Evolutionary conservation across 2,113 vertebrate species (phyloP), one percentile per base, ranked within the genome.

Genomic region (Cavia porcellus): DNA sequence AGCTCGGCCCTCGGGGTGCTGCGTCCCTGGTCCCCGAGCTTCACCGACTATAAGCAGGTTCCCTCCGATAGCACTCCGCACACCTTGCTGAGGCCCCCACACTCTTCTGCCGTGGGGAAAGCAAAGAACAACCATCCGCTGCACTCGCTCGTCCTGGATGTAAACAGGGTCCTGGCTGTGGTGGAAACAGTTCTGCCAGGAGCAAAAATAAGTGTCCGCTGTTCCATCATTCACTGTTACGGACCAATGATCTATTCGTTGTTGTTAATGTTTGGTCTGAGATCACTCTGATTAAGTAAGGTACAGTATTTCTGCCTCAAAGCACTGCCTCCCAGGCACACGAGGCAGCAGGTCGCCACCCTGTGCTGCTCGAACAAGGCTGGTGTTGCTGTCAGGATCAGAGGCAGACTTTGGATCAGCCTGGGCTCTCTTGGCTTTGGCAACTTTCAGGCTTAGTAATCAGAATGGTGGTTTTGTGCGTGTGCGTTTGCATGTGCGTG

Each of bases 181-280:
- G 38, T 7, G 28, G 79, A 98, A 17, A 96, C 50, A 95, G 75
- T 83, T 90, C 92, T 98, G 89, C 89, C 83, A 38, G 97, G 86
- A 98, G 94, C 96, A 98, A 93, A 96, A 97, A 96, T 97, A 96
- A 90, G 20, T 89, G 95, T 96, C 97, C 90, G 93, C 97, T 97
- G 92, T 89, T 92, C 72, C 47, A 1, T 83, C 96, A 96, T 96
- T 97, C 97, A 97, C 97, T 97, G 95, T 97, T 92, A 91, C 94
- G 89, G 97, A 97, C 83, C 86, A 80, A 75, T 17, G 80, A 94
- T 96, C 28, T 98, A 97, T 96, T 24, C 96, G 95, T 97, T 93
- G 84, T 92, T 94, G 90, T 55, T 97, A 94, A 90, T 83, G 98
- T 96, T 98, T 92, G 64, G 47, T 94, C 96, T 87, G 11, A 89